Conservation (phyloP, 1,140 invertebrate species). For the Heliconius hermathena region DNA sequence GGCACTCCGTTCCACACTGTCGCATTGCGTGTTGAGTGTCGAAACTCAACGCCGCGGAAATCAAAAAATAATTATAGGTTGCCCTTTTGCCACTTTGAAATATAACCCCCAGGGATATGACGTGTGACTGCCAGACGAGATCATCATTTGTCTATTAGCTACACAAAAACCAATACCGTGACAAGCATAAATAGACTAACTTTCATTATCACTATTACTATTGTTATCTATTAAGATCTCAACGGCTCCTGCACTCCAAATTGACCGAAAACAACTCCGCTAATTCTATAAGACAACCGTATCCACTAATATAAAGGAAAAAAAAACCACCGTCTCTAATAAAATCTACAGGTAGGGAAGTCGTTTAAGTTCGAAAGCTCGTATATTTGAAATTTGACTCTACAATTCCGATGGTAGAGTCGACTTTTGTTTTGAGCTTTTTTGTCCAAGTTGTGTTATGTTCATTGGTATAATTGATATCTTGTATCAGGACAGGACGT, state of each 20-base stretch:
- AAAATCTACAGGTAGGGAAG: constrained; percentile 71
- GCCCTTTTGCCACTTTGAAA: not conserved
- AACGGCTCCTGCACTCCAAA: constrained; percentile 54
- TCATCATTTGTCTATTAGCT: constrained; percentile 18
- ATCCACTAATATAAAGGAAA: constrained; percentile 58
- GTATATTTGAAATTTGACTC: constrained; percentile 26
- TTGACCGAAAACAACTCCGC: constrained; percentile 55
- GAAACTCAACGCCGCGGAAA: not conserved
- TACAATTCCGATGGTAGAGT: not conserved
- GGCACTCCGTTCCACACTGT: too few species aligned
- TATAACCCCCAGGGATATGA: not conserved
- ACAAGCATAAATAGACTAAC: constrained; percentile 45
- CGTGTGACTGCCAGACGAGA: not conserved
- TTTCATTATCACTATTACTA: constrained; percentile 37
- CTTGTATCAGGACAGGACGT: constrained; percentile 60
- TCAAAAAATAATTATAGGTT: not conserved
- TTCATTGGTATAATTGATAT: constrained; percentile 51
- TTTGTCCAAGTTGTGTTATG: constrained; percentile 26
- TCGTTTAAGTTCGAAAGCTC: constrained; percentile 36
- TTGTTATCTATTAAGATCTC: constrained; percentile 68
- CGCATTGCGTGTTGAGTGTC: too few species aligned
- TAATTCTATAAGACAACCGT: constrained; percentile 69
- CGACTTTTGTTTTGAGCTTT: constrained; percentile 13
- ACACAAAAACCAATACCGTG: constrained; percentile 46
- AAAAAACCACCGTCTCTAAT: constrained; percentile 47